Evolutionary conservation across 2,888 invertebrate species (phyloP), one percentile per base, ranked within the genome.

Genomic region (Coenonympha arcania): DNA sequence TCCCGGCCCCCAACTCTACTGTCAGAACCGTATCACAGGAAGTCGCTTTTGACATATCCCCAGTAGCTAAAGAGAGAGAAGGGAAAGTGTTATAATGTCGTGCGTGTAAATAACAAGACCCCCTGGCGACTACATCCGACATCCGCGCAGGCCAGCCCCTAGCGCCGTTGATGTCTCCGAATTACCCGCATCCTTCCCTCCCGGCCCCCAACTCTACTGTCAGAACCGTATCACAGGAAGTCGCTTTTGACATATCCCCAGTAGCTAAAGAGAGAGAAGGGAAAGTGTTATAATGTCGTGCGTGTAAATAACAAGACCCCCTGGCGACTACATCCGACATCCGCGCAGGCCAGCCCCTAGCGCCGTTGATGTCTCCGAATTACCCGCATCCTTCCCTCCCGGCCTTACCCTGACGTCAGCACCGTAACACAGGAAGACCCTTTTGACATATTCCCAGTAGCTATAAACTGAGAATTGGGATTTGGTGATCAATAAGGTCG

Each of bases 51-150:
- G n/a, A 6, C 20, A 24, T 15, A 40, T 36, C 45, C 36, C 20
- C 33, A 48, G 13, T 45, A 19, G 45, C 37, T 11, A 11, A 19
- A 18, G 15, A 42, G 49, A 46, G 24, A n/a, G 34, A 22, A 16
- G 18, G n/a, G 43, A 42, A 48, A 42, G 45, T 50, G 52, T 55
- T 61, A 57, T 61, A 52, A 48, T 36, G 40, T 9, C 37, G 56
- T 63, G 66, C 71, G 71, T 71, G 71, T 62, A 59, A 62, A 58
- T 68, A 69, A 66, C 57, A 58, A 57, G 45, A 55, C 58, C 41
- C n/a, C 43, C 36, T 9, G 52, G 41, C 48, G 47, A 57, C 51
- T n/a, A n/a, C n/a, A n/a, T n/a, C 46, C 48, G 52, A 56, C 60
- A 59, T 58, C 59, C 57, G 50, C 55, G 53, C 59, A 62, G 63